phyloP scores from a whole-genome alignment of 2,797 vertebrate genomes.

The Miichthys miiuy region DNA sequence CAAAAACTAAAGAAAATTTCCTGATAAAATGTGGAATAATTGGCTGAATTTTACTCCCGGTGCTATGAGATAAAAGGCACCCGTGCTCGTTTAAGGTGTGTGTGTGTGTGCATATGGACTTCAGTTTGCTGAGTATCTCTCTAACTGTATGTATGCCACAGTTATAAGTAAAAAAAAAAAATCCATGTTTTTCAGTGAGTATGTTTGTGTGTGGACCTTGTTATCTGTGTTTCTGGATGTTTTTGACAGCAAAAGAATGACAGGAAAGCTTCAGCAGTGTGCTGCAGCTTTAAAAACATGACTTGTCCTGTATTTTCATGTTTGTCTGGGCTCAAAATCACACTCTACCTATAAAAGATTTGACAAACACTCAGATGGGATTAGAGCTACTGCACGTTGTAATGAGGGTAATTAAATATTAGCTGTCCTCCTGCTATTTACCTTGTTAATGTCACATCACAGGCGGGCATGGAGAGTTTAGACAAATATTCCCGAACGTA shows the following conservation, averaged over 20 bases:
- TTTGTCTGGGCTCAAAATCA: not conserved
- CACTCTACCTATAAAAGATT: not conserved
- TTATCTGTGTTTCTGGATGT: not conserved
- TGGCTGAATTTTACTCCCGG: slow-evolving; percentile 17
- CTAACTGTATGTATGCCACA: not conserved
- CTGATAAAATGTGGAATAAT: slow-evolving; percentile 49
- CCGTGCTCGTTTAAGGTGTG: not conserved
- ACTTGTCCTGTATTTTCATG: not conserved
- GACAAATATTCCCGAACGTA: slow-evolving; percentile 4
- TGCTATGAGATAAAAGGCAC: not conserved
- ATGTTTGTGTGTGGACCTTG: not conserved
- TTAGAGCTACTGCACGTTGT: not conserved
- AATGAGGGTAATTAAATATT: slow-evolving; percentile 34
- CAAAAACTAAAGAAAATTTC: slow-evolving; percentile 22
- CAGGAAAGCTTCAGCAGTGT: not conserved
- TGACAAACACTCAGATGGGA: slow-evolving; percentile 9
- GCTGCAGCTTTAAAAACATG: not conserved
- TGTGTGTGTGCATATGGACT: not conserved
- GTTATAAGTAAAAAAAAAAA: not conserved
- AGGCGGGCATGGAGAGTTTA: not conserved
- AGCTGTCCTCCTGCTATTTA: slow-evolving; percentile 16
- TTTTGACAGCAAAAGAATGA: not conserved
- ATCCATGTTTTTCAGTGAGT: not conserved
- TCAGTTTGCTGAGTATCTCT: not conserved
- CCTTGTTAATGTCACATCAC: slow-evolving; percentile 9